Percentiles rank a stretch among this genome's conserved stretches.
Conservation (phyloP, 2,797 vertebrate genomes). For the Sebastes steindachneri region DNA sequence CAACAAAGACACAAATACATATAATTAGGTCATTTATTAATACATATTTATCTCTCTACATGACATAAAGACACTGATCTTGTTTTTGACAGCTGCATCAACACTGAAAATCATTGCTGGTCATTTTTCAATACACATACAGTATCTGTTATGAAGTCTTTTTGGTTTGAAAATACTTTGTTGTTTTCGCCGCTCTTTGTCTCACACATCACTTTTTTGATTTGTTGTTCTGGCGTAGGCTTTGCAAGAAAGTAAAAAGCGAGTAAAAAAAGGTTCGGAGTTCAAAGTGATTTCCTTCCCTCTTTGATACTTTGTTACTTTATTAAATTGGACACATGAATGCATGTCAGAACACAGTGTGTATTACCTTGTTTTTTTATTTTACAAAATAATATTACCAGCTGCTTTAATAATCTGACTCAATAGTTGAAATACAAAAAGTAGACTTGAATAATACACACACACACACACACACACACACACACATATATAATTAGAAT, state of each 20-base stretch:
- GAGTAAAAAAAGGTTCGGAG: constrained; percentile 16
- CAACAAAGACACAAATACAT: neutral
- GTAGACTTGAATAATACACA: neutral
- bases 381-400: constrained; percentile 9
- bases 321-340: constrained; percentile 42
- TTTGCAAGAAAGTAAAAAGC: constrained; percentile 7
- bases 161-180: constrained; percentile 52
- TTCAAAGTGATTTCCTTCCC: constrained; percentile 58
- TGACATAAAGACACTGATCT: constrained; percentile 12
- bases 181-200: constrained; percentile 47
- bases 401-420: constrained; percentile 11
- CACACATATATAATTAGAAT: neutral
- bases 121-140: constrained; percentile 49
- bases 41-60: neutral
- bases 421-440: neutral
- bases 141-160: constrained; percentile 25
- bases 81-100: constrained; percentile 45
- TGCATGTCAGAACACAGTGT: constrained; percentile 27
- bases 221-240: constrained; percentile 43
- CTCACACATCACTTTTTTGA: constrained; percentile 41
- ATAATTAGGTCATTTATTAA: neutral
- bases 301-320: constrained; percentile 22
- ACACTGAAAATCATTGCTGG: constrained; percentile 23
- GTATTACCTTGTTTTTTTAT: constrained; percentile 12
- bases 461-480: too few relatives aligned